A percentile compares a stretch with the other conserved stretches of the same genome.
phyloP scores from a whole-genome alignment of 2,113 vertebrate genomes.

The Nettapus auritus region DNA sequence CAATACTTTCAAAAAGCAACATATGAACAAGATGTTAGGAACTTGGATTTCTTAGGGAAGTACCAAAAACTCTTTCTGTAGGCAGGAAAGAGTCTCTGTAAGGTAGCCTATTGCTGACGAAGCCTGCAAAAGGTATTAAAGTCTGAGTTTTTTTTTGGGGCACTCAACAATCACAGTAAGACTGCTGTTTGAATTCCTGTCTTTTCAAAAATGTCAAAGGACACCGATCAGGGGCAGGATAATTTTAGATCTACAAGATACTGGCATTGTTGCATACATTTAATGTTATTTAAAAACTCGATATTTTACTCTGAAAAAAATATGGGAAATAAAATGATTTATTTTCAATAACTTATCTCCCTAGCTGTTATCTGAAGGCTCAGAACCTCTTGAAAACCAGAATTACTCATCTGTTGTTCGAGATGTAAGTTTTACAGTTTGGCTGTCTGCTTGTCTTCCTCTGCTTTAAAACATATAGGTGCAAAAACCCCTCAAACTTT shows the following conservation, averaged over 20 bases:
- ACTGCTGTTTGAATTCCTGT: not conserved
- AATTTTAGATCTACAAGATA: not conserved
- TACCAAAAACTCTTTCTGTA: not conserved
- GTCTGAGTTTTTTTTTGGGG: not conserved
- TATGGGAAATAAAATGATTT: not conserved
- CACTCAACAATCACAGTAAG: not conserved
- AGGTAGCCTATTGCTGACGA: not conserved
- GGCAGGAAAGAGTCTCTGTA: not conserved
- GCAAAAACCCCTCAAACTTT: not conserved
- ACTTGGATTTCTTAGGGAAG: not conserved
- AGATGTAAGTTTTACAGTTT: conserved; percentile 84
- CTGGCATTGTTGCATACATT: not conserved
- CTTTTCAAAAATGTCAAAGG: not conserved
- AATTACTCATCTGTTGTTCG: conserved; percentile 90
- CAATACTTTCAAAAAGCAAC: not conserved
- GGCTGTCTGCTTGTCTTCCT: not conserved
- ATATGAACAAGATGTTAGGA: not conserved
- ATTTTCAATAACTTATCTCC: conserved; percentile 36
- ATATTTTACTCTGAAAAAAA: not conserved
- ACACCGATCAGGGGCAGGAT: not conserved
- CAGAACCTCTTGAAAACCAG: conserved; percentile 86
- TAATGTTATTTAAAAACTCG: not conserved
- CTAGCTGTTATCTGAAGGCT: conserved; percentile 91
- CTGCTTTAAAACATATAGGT: not conserved
- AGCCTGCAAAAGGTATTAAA: not conserved